Conservation (phyloP, 64 coral and sea anemone genomes). For the Porites australiensis region DNA sequence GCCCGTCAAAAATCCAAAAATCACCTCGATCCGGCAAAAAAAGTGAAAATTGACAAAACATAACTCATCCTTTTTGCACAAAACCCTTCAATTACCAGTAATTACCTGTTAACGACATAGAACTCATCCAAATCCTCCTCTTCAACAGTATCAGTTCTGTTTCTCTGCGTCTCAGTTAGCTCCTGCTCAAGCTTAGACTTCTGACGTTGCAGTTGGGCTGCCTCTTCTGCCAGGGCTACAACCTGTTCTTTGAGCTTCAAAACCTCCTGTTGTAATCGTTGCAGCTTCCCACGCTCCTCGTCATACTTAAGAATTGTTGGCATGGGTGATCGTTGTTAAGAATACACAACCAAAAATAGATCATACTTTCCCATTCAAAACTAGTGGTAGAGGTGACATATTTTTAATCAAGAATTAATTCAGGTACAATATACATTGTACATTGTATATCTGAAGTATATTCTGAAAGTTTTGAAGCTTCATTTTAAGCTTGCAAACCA, state of each 20-base stretch:
- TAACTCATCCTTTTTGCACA: too few species aligned
- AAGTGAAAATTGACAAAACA: too few species aligned
- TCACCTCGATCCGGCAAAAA: too few species aligned
- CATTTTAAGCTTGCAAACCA: too few species aligned
- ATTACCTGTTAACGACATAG: slow-evolving; percentile 76
- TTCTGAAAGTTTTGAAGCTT: too few species aligned
- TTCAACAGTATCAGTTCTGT: slow-evolving; percentile 45
- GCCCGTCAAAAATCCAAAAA: too few species aligned
- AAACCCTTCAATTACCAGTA: too few species aligned
- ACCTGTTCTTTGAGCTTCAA: slow-evolving; percentile 88
- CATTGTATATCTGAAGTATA: too few species aligned
- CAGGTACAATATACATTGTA: too few species aligned
- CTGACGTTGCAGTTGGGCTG: slow-evolving; percentile 68
- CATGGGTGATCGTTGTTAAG: slow-evolving; percentile 87
- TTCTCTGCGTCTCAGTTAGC: slow-evolving; percentile 61
- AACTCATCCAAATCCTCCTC: slow-evolving; percentile 93
- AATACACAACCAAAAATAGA: background rate
- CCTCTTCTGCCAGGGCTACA: slow-evolving; percentile 71
- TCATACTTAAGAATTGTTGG: slow-evolving; percentile 87
- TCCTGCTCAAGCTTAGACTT: slow-evolving; percentile 72
- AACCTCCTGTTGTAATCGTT: slow-evolving; percentile 71
- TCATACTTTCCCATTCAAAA: too few species aligned
- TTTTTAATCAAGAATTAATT: too few species aligned
- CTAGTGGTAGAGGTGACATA: too few species aligned
- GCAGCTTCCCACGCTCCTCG: slow-evolving; percentile 85